Evolutionary conservation across 2,797 vertebrate species (phyloP), one percentile per base, ranked within the genome.

Genomic region (Clarias platycephalus): DNA sequence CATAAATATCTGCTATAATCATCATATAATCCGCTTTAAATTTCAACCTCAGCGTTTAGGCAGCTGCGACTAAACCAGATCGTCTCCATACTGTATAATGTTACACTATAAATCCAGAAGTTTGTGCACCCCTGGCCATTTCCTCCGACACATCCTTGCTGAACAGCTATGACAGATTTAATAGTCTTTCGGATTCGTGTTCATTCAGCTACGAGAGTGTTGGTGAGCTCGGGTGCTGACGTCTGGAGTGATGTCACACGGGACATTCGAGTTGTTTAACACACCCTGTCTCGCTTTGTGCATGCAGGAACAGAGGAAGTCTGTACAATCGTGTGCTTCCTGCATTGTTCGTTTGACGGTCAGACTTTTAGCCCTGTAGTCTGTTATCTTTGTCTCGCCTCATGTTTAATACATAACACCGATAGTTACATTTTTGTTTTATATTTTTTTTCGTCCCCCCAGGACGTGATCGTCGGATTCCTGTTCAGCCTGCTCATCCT

Each of bases 391-490:
- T 44, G 20, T 67, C 64, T 34, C 1, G 5, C 28, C 28, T 3
- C 7, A 18, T 31, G 2, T 68, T 68, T 70, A 40, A 37, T 37
- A 22, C 12, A 53, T 12, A 26, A 2, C 24, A 26, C 18, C 1
- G 44, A 34, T 72, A 18, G 66, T 76, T 53, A 49, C 13, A 12
- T 2, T 31, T 66, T 62, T 55, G 44, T 67, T 71, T 12, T 88
- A 37, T 37, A 5, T 71, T 86, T 89, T 89, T 77, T 80, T 64
- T 77, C 60, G 78, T 57, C 84, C 1, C 88, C 81, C 82, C 70
- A 99, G 98, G 98, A 99, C 71, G 94, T 99, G 79, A 95, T 99
- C 1, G 97, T 88, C 22, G 98, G 98, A 49, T 93, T 98, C 92
- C 92, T 98, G 1, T 99, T 96, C 91, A 96, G 97, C 85, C 72